phyloP scores from a whole-genome alignment of 2,797 vertebrate genomes.

The Morus bassanus region DNA sequence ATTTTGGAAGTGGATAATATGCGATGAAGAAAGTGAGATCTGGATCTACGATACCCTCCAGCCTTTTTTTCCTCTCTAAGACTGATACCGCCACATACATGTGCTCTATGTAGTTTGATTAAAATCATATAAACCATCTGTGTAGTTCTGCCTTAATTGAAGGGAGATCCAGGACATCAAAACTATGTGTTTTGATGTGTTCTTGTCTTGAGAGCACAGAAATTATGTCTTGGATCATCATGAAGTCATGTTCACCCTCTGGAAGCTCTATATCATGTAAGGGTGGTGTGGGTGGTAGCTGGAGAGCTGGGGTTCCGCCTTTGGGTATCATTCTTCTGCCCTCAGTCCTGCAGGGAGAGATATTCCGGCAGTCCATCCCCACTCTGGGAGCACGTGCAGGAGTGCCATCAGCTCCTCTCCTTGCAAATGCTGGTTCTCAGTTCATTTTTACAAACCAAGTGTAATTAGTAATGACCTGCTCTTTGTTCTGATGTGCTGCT shows the following conservation, averaged over 20 bases:
- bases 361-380: neutral
- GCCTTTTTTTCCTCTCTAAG: neutral
- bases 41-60: neutral
- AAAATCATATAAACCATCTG: neutral
- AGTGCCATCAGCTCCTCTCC: neutral
- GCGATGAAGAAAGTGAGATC: neutral
- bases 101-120: rapidly evolving
- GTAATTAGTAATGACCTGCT: neutral
- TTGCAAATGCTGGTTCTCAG: rapidly evolving
- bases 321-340: neutral
- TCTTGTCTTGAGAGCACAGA: neutral
- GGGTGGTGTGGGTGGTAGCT: neutral
- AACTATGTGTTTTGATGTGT: neutral
- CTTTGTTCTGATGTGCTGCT: neutral
- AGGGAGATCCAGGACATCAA: neutral
- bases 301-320: neutral
- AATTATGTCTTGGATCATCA: neutral
- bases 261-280: rapidly evolving
- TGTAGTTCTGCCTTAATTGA: rapidly evolving
- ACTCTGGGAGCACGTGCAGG: neutral
- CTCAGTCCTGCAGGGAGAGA: neutral
- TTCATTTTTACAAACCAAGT: neutral
- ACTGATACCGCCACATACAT: neutral
- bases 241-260: neutral
- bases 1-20: neutral